phyloP scores from a whole-genome alignment of 1,140 invertebrate species.

The Manduca sexta region DNA sequence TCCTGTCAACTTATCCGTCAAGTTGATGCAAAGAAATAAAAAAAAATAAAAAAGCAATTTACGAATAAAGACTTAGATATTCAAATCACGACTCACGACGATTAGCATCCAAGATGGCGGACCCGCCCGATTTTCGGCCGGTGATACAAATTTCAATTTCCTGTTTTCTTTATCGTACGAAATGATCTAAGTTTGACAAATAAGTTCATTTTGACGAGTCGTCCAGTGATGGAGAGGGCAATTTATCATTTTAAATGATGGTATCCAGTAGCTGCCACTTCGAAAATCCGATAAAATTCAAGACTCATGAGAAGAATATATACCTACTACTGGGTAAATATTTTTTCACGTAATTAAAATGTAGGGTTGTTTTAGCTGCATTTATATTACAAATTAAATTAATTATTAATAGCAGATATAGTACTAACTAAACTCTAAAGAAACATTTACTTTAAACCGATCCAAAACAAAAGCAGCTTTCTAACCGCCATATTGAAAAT shows the following conservation, averaged over 20 bases:
- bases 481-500: too few relatives aligned
- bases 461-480: not conserved
- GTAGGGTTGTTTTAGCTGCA: too few relatives aligned
- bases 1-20: slow-evolving; percentile 43
- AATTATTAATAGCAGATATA: too few relatives aligned
- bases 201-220: slow-evolving; percentile 67
- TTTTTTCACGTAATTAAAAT: too few relatives aligned
- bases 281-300: slow-evolving; percentile 32
- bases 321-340: too few relatives aligned
- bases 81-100: slow-evolving; percentile 52
- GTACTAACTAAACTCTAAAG: too few relatives aligned
- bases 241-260: slow-evolving; percentile 54
- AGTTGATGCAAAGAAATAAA: slow-evolving; percentile 25
- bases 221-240: slow-evolving; percentile 37
- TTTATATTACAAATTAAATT: too few relatives aligned
- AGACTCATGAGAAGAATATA: too few relatives aligned
- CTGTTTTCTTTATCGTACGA: slow-evolving; percentile 53
- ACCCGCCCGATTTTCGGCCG: slow-evolving; percentile 52
- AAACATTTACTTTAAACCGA: slow-evolving; percentile 4
- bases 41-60: slow-evolving; percentile 46
- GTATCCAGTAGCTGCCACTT: slow-evolving; percentile 42
- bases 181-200: slow-evolving; percentile 68
- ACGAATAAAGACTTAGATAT: slow-evolving; percentile 59
- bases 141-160: slow-evolving; percentile 70
- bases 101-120: slow-evolving; percentile 63